phyloP scores from a whole-genome alignment of 2,113 vertebrate genomes.

The Charina bottae region DNA sequence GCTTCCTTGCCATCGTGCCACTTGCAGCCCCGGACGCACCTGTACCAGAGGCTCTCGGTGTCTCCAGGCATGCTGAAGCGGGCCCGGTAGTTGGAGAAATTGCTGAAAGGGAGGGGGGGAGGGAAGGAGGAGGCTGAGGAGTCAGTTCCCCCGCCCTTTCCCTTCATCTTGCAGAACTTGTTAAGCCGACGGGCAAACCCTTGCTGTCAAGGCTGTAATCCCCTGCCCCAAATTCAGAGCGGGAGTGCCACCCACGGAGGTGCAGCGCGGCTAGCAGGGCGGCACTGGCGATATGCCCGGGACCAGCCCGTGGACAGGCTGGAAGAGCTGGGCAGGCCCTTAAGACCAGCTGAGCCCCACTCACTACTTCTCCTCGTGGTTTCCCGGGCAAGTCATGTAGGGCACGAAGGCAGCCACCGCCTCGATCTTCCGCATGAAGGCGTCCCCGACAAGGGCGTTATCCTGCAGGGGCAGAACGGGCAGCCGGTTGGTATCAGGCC shows the following conservation, averaged over 20 bases:
- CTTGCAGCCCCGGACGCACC: slow-evolving; percentile 66
- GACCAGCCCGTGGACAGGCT: background rate
- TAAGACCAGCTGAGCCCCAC: slow-evolving; percentile 30
- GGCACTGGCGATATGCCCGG: background rate
- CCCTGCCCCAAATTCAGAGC: background rate
- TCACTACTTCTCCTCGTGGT: slow-evolving; percentile 85
- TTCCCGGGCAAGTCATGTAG: slow-evolving; percentile 90
- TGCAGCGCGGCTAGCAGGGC: background rate
- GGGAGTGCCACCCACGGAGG: background rate
- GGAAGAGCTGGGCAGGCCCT: background rate
- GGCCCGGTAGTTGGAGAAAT: slow-evolving; percentile 90
- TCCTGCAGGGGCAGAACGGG: slow-evolving; percentile 61
- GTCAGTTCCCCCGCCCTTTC: background rate
- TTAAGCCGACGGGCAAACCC: background rate
- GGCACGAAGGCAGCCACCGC: slow-evolving; percentile 85
- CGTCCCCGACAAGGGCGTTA: slow-evolving; percentile 82
- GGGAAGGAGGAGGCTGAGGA: background rate
- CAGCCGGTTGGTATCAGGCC: background rate
- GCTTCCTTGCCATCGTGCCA: background rate
- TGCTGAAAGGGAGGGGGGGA: slow-evolving; percentile 74
- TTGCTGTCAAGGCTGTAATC: background rate
- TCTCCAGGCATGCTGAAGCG: slow-evolving; percentile 88
- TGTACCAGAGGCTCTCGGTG: slow-evolving; percentile 86
- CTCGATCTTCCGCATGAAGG: slow-evolving; percentile 87
- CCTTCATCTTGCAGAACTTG: background rate